phyloP scores from a whole-genome alignment of 2,797 vertebrate species.

The Myioborus miniatus region DNA sequence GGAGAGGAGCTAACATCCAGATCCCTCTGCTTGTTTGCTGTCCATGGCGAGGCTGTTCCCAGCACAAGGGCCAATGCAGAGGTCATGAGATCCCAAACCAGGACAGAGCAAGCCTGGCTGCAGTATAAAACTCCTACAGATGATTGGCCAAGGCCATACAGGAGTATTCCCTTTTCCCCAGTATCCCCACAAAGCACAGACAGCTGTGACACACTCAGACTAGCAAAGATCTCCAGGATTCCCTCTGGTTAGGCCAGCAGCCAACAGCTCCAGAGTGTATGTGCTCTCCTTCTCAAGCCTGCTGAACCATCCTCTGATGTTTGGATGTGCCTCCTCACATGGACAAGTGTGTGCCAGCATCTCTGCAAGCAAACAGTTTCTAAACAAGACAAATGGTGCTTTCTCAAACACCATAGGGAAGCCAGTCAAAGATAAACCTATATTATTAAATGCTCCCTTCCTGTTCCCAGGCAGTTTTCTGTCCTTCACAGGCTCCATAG shows the following conservation, averaged over 20 bases:
- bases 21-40: not conserved
- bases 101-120: not conserved
- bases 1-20: not conserved
- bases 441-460: not conserved
- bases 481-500: not conserved
- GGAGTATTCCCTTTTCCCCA: not conserved
- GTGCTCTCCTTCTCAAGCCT: not conserved
- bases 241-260: not conserved
- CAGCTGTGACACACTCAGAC: not conserved
- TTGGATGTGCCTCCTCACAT: rapidly evolving
- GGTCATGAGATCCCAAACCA: not conserved
- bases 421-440: not conserved
- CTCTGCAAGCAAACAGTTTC: not conserved
- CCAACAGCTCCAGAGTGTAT: not conserved
- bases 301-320: not conserved
- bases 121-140: not conserved
- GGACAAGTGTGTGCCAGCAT: not conserved
- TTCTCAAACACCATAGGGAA: not conserved
- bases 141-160: not conserved
- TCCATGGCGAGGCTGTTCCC: not conserved
- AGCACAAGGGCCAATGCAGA: not conserved
- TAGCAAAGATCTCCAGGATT: not conserved
- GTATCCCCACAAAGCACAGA: not conserved
- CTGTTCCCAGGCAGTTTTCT: not conserved
- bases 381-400: not conserved